A percentile compares a stretch with the other conserved stretches of the same genome.
These are phyloP conservation scores for Xenops minutus DNA, from an alignment of 2,797 vertebrate species.

Conservation along the genomic window DNA sequence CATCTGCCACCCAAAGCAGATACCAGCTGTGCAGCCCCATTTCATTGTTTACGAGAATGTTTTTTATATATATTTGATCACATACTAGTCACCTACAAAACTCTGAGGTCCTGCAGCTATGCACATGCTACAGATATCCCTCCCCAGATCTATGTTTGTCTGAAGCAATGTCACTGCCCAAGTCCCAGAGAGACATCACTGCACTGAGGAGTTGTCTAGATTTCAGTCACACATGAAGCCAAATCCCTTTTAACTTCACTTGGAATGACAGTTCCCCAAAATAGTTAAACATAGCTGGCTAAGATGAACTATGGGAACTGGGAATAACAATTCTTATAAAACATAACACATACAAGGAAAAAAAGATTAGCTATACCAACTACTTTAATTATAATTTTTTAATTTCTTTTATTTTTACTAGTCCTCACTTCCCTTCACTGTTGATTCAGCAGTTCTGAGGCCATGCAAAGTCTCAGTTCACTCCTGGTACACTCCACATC, in stretches of 20 bases:
- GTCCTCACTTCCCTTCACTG: background rate
- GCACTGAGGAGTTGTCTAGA: background rate
- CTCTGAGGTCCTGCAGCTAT: background rate
- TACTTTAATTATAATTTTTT: background rate
- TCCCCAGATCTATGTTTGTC: background rate
- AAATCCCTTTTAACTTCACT: background rate
- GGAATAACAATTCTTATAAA: background rate
- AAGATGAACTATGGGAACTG: background rate
- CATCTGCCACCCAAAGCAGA: background rate
- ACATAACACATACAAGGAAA: background rate
- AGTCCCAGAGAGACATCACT: background rate
- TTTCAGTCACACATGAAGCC: background rate
- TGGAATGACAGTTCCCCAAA: background rate
- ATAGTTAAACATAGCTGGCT: background rate
- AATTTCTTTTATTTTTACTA: background rate
- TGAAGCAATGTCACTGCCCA: background rate
- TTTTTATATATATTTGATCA: background rate
- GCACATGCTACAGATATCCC: background rate
- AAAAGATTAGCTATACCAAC: background rate
- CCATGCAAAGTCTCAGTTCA: background rate
- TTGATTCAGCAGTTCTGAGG: background rate
- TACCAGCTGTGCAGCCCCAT: background rate
- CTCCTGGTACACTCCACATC: background rate
- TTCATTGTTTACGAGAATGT: background rate
- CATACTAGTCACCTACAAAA: background rate